These are phyloP conservation scores for Lithodes maja DNA, from an alignment of 2,888 invertebrate species.

Conservation along the genomic window DNA sequence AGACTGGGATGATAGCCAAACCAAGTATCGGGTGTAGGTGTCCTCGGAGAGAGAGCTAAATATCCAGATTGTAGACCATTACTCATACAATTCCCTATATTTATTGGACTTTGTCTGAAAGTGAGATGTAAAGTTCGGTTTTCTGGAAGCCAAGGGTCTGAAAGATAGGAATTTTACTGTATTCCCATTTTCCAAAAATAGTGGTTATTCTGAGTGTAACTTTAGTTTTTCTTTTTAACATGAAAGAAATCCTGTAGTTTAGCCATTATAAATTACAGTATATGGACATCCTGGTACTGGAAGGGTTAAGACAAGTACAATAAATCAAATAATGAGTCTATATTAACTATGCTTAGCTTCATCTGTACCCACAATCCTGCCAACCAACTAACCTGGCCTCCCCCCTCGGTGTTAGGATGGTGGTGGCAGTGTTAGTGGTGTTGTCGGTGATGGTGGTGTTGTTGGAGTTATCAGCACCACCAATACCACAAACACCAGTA, in stretches of 20 bases:
- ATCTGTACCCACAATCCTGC: background rate
- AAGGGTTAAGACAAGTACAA: background rate
- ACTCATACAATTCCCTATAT: too few species aligned
- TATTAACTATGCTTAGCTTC: background rate
- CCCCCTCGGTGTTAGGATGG: slow-evolving; percentile 13
- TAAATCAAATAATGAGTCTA: background rate
- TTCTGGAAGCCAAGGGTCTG: too few species aligned
- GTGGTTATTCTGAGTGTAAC: background rate
- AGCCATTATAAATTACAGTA: background rate
- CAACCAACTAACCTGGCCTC: background rate
- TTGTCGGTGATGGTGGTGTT: slow-evolving; percentile 36
- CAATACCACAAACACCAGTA: background rate
- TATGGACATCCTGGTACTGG: background rate
- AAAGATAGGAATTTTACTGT: background rate
- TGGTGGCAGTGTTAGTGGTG: slow-evolving; percentile 31
- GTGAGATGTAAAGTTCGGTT: too few species aligned
- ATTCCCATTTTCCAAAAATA: background rate
- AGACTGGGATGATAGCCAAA: too few species aligned
- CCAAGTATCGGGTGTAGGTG: too few species aligned
- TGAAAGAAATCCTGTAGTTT: background rate
- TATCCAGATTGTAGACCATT: too few species aligned
- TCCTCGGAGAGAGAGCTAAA: too few species aligned
- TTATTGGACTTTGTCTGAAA: too few species aligned
- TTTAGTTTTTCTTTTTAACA: background rate
- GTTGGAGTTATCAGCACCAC: slow-evolving; percentile 11